Evolutionary conservation across 2,113 vertebrate species (phyloP).

Genomic region (Grammomys surdaster): DNA sequence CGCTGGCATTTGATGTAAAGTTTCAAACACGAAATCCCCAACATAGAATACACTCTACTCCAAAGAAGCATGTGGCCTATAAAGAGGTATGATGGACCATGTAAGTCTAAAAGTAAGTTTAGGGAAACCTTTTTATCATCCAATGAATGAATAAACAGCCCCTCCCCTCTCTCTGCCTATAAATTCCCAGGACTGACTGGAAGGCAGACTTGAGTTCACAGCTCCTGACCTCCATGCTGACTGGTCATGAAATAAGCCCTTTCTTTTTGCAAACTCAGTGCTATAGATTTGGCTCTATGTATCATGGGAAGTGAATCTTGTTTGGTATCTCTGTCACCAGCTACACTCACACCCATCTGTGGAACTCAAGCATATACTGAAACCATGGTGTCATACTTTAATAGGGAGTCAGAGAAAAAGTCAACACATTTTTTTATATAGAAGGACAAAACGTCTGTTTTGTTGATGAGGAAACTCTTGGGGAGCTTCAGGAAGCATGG

Average conservation of each 20-base stretch:
- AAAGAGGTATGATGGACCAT: not conserved
- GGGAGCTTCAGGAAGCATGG: not conserved
- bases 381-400: not conserved
- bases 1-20: not conserved
- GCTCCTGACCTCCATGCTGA: not conserved
- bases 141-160: not conserved
- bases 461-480: not conserved
- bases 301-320: not conserved
- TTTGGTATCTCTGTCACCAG: not conserved
- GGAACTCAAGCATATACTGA: not conserved
- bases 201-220: not conserved
- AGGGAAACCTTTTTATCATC: not conserved
- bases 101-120: not conserved
- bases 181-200: not conserved
- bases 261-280: not conserved
- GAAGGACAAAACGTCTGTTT: slow-evolving; percentile 2
- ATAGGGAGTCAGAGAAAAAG: not conserved
- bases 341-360: not conserved
- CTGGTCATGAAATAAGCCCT: not conserved
- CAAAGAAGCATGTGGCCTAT: not conserved
- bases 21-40: not conserved
- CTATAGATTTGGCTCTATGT: not conserved
- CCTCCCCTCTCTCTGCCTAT: not conserved
- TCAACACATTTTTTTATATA: not conserved
- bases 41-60: not conserved